Conservation (phyloP, 2,797 vertebrate species). For the Lepilemur ruficaudatus region DNA sequence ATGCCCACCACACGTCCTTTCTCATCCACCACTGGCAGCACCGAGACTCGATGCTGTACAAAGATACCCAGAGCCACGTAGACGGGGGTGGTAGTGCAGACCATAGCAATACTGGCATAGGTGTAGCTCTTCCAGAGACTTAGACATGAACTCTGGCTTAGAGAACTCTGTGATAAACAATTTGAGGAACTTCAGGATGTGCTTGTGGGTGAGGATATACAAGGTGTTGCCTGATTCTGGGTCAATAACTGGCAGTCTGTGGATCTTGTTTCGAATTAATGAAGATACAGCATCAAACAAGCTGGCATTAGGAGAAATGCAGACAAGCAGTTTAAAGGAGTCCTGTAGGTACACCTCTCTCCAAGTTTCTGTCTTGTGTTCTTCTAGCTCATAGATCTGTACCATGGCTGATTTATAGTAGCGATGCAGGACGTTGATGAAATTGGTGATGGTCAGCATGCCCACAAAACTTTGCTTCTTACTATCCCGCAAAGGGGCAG, state of each 20-base stretch:
- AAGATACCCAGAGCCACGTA: constrained; percentile 98
- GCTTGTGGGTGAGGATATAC: constrained; percentile 98
- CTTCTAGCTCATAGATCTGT: constrained; percentile 98
- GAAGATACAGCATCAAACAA: constrained; percentile 97
- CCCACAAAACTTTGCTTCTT: too few species aligned
- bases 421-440: too few species aligned
- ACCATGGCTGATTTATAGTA: too few species aligned
- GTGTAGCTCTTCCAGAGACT: constrained; percentile 92
- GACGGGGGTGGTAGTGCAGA: constrained; percentile 93
- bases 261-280: constrained; percentile 97
- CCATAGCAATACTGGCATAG: constrained; percentile 95
- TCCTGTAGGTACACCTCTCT: constrained; percentile 98
- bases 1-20: constrained; percentile 97
- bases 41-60: constrained; percentile 96
- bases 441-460: too few species aligned
- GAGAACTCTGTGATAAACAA: constrained; percentile 98
- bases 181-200: constrained; percentile 98
- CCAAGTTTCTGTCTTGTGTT: constrained; percentile 99
- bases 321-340: constrained; percentile 97
- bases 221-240: constrained; percentile 96
- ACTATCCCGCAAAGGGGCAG: too few species aligned
- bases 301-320: constrained; percentile 97
- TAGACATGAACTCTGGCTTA: constrained; percentile 92
- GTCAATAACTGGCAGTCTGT: constrained; percentile 97
- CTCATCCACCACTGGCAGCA: constrained; percentile 96